These are phyloP conservation scores for Mustela lutreola DNA, from an alignment of 2,113 vertebrate species.

Conservation along the genomic window DNA sequence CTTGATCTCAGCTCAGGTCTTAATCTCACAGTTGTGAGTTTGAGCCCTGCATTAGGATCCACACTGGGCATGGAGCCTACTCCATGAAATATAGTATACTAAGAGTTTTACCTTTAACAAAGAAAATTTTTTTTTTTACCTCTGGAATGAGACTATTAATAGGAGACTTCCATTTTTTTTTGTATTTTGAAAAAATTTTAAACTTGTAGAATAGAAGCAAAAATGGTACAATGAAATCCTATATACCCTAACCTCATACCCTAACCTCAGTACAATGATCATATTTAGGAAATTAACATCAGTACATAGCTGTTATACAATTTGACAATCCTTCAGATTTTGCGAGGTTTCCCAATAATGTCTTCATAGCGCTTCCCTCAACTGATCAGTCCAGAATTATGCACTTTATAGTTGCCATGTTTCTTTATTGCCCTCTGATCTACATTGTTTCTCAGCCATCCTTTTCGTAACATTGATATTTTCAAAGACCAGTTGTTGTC, in stretches of 20 bases:
- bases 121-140: not conserved
- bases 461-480: not conserved
- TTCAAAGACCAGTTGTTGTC: not conserved
- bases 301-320: not conserved
- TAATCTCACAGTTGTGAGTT: not conserved
- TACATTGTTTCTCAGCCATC: not conserved
- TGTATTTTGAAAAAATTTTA: not conserved
- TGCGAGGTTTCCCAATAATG: not conserved
- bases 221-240: not conserved
- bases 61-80: not conserved
- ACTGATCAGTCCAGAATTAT: not conserved
- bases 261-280: not conserved
- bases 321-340: not conserved
- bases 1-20: not conserved
- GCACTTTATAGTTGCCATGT: not conserved
- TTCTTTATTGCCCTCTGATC: not conserved
- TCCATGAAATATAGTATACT: not conserved
- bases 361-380: not conserved
- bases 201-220: not conserved
- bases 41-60: not conserved
- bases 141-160: not conserved
- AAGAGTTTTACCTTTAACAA: slow-evolving; percentile 26
- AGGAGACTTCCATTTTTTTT: not conserved
- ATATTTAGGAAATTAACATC: slow-evolving; percentile 35
- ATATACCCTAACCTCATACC: not conserved